Evolutionary conservation across 1,140 invertebrate species (phyloP).

Genomic region (Ceratina japonica): DNA sequence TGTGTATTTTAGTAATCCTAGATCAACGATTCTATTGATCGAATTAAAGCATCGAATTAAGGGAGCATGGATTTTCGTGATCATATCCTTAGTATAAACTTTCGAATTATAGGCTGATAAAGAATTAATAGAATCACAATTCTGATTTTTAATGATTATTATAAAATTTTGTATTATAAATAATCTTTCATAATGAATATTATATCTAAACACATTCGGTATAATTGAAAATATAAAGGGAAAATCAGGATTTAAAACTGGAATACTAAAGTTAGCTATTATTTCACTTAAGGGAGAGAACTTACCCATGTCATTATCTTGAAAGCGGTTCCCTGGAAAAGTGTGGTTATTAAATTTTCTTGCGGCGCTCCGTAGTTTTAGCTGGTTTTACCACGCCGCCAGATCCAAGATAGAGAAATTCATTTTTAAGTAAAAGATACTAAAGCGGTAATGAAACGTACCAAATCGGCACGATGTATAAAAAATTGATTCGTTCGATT

Average conservation of each 20-base stretch:
- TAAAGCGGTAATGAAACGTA: no score
- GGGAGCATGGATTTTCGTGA: conserved; percentile 9
- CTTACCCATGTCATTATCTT: no score
- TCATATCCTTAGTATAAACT: neutral
- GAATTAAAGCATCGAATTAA: no score
- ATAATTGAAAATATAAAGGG: no score
- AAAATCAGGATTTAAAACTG: neutral
- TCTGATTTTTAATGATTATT: neutral
- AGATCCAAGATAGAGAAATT: neutral
- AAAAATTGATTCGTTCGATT: neutral
- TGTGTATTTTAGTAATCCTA: neutral
- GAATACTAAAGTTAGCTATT: neutral
- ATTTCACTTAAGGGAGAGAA: neutral
- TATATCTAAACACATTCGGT: no score
- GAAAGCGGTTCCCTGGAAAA: neutral
- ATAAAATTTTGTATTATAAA: no score
- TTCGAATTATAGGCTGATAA: neutral
- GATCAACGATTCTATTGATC: neutral
- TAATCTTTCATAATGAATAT: no score
- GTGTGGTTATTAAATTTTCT: neutral
- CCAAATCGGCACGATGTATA: neutral
- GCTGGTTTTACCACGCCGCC: no score
- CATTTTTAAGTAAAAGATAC: neutral
- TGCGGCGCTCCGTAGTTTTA: no score
- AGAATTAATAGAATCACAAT: neutral